Evolutionary conservation across 1,140 invertebrate genomes (phyloP), one percentile per base, ranked within the genome.

Genomic region (Ceratitis capitata): DNA sequence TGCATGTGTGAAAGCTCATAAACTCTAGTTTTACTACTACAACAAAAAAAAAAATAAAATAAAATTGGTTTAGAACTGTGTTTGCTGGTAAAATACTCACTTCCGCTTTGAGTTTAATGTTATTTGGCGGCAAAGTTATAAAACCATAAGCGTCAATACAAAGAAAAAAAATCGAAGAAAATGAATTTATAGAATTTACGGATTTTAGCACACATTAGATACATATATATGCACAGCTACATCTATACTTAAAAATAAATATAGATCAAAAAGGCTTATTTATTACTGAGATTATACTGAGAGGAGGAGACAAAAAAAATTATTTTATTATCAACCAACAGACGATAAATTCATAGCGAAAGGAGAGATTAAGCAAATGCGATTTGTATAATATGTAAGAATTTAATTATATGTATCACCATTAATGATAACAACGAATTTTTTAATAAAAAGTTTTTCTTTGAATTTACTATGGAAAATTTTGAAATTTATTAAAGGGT

Each of bases 101-200:
- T 78, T 78, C 69, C 69, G 69, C 69, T 78, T 78, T 78, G 42
- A 78, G 39, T 45, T 78, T 78, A 78, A 78, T 78, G 69, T 78
- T 45, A 12, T 39, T 56, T 78, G 69, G 69, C 69, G 69, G 69
- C 69, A 78, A 78, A 78, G 69, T 78, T 78, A 39, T 78, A 78
- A 78, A 78, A 78, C 69, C 69, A 35, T 39, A 78, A 35, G 69
- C 69, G 42, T 39, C 69, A 78, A 78, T 78, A 78, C 23, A 61
- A 61, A 61, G 7, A 61, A 61, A 29, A 78, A 19, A 19, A 69
- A 42, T 26, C 39, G 39, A 42, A 78, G 26, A 23, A 42, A 39
- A 14, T 35, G n/a, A 47, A 78, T 45, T 78, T 19, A 12, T 39
- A 78, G 39, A 78, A 78, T 78, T 78, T 78, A 3, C 35, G 3